Evolutionary conservation across 2,888 invertebrate genomes (phyloP).

Genomic region (Oscheius onirici): DNA sequence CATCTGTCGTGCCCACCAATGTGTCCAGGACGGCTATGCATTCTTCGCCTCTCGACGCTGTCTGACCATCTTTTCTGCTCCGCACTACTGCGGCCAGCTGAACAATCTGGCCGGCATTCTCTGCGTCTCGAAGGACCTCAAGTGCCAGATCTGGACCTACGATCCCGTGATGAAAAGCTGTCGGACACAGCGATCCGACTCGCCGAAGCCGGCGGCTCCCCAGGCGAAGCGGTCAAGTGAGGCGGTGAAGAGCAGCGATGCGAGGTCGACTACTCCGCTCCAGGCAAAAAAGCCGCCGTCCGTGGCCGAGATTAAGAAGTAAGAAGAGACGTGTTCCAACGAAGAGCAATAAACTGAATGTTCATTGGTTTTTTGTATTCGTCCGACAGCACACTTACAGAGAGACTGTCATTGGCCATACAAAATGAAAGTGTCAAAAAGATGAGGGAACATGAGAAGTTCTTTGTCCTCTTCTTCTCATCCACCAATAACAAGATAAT

Average conservation of each 20-base stretch:
- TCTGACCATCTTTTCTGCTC: conserved; percentile 58
- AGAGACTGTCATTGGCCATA: too few relatives aligned
- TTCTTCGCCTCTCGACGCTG: conserved; percentile 39
- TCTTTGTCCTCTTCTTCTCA: too few relatives aligned
- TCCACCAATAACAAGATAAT: too few relatives aligned
- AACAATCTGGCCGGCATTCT: conserved; percentile 26
- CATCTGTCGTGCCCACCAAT: conserved; percentile 59
- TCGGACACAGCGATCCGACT: too few relatives aligned
- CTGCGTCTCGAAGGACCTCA: background rate
- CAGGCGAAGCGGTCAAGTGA: background rate
- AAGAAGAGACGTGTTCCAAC: background rate
- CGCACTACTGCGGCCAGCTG: conserved; percentile 50
- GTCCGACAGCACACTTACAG: too few relatives aligned
- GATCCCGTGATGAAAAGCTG: too few relatives aligned
- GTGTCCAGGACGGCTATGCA: conserved; percentile 41
- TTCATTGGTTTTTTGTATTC: too few relatives aligned
- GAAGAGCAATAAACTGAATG: too few relatives aligned
- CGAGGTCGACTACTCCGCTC: background rate
- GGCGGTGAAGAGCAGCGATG: background rate
- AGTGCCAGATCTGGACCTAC: conserved; percentile 15
- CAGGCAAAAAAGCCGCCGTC: background rate
- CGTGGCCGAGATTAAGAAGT: background rate
- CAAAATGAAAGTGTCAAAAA: too few relatives aligned
- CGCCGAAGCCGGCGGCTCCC: too few relatives aligned
- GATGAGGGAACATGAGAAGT: too few relatives aligned